These are phyloP conservation scores for Centrocercus urophasianus DNA, from an alignment of 2,113 vertebrate species.

Conservation along the genomic window DNA sequence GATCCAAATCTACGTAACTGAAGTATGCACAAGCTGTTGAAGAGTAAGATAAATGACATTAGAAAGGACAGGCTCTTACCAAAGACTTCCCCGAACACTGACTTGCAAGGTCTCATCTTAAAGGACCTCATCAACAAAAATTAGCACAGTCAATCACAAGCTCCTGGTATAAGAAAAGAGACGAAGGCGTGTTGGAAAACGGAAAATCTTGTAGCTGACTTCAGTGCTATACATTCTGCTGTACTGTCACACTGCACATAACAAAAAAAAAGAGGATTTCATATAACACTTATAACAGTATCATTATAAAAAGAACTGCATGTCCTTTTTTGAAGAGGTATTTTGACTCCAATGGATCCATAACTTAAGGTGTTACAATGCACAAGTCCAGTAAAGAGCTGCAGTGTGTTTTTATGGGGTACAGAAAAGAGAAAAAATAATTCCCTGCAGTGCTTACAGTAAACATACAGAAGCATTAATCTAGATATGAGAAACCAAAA, in stretches of 20 bases:
- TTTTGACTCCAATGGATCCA: neutral
- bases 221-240: neutral
- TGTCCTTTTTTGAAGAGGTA: neutral
- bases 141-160: neutral
- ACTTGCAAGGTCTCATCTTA: neutral
- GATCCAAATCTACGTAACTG: neutral
- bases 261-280: neutral
- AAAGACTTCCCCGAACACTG: neutral
- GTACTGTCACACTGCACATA: neutral
- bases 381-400: neutral
- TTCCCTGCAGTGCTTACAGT: neutral
- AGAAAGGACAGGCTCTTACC: neutral
- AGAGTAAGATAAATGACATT: neutral
- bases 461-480: neutral
- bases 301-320: neutral
- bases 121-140: neutral
- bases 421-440: neutral
- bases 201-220: neutral
- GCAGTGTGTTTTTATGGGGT: neutral
- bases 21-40: neutral
- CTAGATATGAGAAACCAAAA: conserved; percentile 14
- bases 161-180: neutral
- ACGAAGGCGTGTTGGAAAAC: neutral
- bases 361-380: neutral
- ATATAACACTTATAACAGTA: neutral